Percentiles rank a stretch among this genome's conserved stretches.
phyloP scores from a whole-genome alignment of 2,888 invertebrate species.

The Drosophila prostipennis region DNA sequence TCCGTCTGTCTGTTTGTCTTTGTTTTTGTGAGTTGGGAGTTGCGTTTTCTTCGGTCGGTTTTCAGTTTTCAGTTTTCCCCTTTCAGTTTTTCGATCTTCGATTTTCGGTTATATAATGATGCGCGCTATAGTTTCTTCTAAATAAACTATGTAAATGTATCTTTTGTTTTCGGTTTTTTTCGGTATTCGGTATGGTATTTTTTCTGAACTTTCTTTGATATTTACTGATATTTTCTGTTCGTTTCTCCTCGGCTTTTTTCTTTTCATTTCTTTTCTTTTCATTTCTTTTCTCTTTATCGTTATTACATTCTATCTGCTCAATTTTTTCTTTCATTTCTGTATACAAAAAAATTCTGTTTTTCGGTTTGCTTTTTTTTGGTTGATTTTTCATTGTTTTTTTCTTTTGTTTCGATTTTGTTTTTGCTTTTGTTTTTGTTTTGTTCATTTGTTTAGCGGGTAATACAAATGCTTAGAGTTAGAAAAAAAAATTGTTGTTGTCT shows the following conservation, averaged over 20 bases:
- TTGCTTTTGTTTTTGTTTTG: slow-evolving; percentile 53
- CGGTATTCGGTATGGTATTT: slow-evolving; percentile 36
- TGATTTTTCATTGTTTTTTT: slow-evolving; percentile 44
- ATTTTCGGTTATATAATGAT: slow-evolving; percentile 58
- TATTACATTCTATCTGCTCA: slow-evolving; percentile 22
- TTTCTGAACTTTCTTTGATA: slow-evolving; percentile 60
- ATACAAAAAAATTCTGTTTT: slow-evolving; percentile 59
- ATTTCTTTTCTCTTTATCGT: slow-evolving; percentile 10
- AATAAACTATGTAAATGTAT: slow-evolving; percentile 59
- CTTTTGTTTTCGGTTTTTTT: slow-evolving; percentile 44
- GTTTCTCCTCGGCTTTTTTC: slow-evolving; percentile 28
- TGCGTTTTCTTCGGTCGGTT: slow-evolving; percentile 12
- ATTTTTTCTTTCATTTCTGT: slow-evolving; percentile 46
- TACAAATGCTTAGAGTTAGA: slow-evolving; percentile 73
- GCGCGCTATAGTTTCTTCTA: slow-evolving; percentile 74
- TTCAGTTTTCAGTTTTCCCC: slow-evolving; percentile 8
- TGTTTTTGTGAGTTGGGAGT: slow-evolving; percentile 13
- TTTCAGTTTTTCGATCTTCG: neutral
- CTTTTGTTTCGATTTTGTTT: slow-evolving; percentile 51
- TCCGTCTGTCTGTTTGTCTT: slow-evolving; percentile 22
- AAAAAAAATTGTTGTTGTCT: slow-evolving; percentile 57
- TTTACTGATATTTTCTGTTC: slow-evolving; percentile 70
- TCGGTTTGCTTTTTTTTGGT: slow-evolving; percentile 48
- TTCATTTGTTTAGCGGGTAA: slow-evolving; percentile 68
- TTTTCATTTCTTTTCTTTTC: slow-evolving; percentile 16